Base-by-base conservation (phyloP, 2,797 vertebrate genomes). In the Gila robusta region DNA sequence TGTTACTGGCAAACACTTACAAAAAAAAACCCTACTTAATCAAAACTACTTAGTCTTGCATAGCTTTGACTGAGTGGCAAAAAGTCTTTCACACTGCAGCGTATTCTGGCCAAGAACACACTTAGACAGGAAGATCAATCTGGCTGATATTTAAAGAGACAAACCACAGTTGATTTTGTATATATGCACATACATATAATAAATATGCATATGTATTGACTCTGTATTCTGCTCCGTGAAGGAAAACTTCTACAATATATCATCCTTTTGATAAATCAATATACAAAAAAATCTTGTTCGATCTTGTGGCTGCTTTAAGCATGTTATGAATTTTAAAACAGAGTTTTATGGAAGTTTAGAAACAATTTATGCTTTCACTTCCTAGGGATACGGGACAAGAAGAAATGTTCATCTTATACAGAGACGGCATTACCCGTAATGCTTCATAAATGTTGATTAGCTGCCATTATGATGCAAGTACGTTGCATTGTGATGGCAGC, bases 361-460 rank as follows among this genome's bases (percentile, higher is more conserved):
- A 17, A 69, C 35, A 37, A 84, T 77, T 77, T 69, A 69, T 84
- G 47, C 82, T 28, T 69, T 37, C n/a, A 37, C n/a, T 41, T 64
- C 73, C 21, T 37, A 41, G 44, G 82, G 23, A 84, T 67, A 67
- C 9, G 23, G 9, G 35, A 66, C 37, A 76, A 69, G 44, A 76
- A 69, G 44, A 77, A 52, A 69, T 84, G 41, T 28, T 69, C 32
- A 11, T 69, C 47, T 78, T 32, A 39, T 66, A 39, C 56, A 66
- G 71, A 52, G 62, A 52, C 7, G 17, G n/a, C 62, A 84, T 84
- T 69, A 84, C n/a, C 44, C 44, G 1, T 84, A 84, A 78, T 56
- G 73, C 82, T 54, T 78, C 73, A 84, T 67, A 78, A 77, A 84
- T 84, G 82, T 54, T 84, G 82, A 84, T 84, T 84, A 78, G 12